Conservation (phyloP, 2,113 vertebrate species). For the Archocentrus centrarchus region DNA sequence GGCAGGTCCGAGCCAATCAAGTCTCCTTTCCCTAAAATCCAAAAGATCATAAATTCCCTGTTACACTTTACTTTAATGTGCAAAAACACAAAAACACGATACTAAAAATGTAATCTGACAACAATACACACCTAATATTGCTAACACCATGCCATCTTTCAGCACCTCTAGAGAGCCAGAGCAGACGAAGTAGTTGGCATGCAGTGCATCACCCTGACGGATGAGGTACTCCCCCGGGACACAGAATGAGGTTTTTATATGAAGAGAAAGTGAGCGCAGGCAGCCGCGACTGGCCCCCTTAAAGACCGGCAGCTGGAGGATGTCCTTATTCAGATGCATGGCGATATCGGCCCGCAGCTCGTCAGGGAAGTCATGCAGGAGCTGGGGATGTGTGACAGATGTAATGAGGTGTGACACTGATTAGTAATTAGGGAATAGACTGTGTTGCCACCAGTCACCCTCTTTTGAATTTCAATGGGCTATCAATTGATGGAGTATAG, state of each 20-base stretch:
- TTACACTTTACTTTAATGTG: neutral
- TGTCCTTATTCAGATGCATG: slow-evolving; percentile 98
- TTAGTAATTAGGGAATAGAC: slow-evolving; percentile 46
- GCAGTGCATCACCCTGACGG: slow-evolving; percentile 91
- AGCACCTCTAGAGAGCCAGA: slow-evolving; percentile 96
- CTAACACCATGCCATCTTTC: slow-evolving; percentile 91
- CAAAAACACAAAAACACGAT: neutral
- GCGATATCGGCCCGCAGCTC: slow-evolving; percentile 95
- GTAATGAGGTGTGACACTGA: slow-evolving; percentile 54
- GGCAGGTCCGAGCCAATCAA: slow-evolving; percentile 93
- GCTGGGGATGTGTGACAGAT: slow-evolving; percentile 78
- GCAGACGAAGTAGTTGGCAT: slow-evolving; percentile 95
- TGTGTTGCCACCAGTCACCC: slow-evolving; percentile 30
- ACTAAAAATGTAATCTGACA: neutral
- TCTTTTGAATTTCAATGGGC: slow-evolving; percentile 47
- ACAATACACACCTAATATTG: slow-evolving; percentile 90
- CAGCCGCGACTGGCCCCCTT: slow-evolving; percentile 93
- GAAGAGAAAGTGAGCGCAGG: slow-evolving; percentile 93
- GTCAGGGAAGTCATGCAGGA: slow-evolving; percentile 95
- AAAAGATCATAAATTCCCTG: neutral
- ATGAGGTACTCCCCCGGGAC: slow-evolving; percentile 95
- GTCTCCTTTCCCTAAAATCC: slow-evolving; percentile 91
- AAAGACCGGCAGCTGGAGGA: slow-evolving; percentile 94
- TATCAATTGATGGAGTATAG: slow-evolving; percentile 5
- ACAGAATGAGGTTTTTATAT: slow-evolving; percentile 96